phyloP scores from a whole-genome alignment of 2,888 invertebrate species.

The Xestoiulus laeticollis region DNA sequence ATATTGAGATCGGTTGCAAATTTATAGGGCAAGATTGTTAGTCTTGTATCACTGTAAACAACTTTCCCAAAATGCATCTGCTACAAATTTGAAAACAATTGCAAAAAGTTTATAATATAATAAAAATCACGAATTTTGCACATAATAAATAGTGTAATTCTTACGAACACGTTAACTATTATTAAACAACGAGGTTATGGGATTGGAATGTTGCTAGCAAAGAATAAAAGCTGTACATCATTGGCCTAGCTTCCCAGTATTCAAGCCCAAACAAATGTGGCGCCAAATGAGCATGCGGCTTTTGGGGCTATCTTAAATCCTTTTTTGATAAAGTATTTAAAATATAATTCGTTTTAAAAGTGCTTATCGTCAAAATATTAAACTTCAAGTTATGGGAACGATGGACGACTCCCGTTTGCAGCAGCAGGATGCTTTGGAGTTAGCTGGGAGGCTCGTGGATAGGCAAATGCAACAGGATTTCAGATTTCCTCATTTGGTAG shows the following conservation, averaged over 20 bases:
- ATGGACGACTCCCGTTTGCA: constrained; percentile 27
- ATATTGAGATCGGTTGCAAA: no score
- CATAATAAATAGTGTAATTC: neutral
- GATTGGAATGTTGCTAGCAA: no score
- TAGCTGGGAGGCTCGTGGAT: constrained; percentile 82
- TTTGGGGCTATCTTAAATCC: neutral
- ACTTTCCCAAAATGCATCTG: neutral
- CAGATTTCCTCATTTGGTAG: constrained; percentile 76
- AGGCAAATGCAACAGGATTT: constrained; percentile 76
- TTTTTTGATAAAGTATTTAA: neutral
- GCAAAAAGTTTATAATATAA: neutral
- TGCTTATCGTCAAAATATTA: neutral
- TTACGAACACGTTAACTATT: neutral
- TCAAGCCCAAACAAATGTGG: neutral
- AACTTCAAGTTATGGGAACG: neutral
- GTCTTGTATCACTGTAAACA: no score
- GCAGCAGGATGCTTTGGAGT: constrained; percentile 68
- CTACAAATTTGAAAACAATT: neutral
- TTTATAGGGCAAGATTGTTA: no score
- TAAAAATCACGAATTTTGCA: neutral
- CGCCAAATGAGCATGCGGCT: constrained; percentile 22
- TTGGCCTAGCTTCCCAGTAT: neutral
- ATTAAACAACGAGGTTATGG: no score
- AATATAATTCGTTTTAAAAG: neutral
- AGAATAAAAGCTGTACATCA: neutral